Evolutionary conservation across 1,140 invertebrate species (phyloP).

Genomic region (Pogonomyrmex californicus): DNA sequence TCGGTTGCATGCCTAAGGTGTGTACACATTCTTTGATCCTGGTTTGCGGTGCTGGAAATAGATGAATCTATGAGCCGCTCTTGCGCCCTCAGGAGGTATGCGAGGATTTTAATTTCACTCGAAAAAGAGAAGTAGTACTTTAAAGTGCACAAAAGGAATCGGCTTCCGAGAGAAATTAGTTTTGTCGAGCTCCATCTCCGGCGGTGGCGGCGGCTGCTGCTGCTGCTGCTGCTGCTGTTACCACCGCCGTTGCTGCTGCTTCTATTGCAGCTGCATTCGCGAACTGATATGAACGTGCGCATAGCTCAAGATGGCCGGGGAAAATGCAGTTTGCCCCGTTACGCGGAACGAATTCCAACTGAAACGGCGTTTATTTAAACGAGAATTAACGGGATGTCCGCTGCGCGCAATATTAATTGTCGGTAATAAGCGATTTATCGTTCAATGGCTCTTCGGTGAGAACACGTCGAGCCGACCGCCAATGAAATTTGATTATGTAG

Average conservation of each 20-base stretch:
- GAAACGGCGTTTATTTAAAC: conserved; percentile 51
- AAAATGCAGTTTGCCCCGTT: conserved; percentile 50
- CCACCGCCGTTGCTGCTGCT: conserved; percentile 8
- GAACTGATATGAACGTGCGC: conserved; percentile 46
- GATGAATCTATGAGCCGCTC: conserved; percentile 6
- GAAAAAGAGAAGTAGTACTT: conserved; percentile 50
- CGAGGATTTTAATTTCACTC: conserved; percentile 48
- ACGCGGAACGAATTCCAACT: conserved; percentile 28
- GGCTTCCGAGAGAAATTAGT: conserved; percentile 56
- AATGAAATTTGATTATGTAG: no score
- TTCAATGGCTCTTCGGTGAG: conserved; percentile 29
- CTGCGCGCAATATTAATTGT: conserved; percentile 48
- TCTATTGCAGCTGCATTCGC: conserved; percentile 46
- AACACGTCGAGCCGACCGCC: conserved; percentile 9
- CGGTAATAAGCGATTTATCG: conserved; percentile 45
- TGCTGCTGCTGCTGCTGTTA: neutral
- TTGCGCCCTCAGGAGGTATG: conserved; percentile 11
- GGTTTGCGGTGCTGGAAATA: conserved; percentile 30
- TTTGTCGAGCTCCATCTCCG: conserved; percentile 56
- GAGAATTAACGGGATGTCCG: conserved; percentile 47
- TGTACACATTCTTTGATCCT: conserved; percentile 42
- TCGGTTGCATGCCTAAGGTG: conserved; percentile 11
- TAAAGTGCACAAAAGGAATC: conserved; percentile 48
- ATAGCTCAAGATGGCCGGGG: conserved; percentile 44
- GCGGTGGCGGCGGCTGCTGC: neutral